Base-by-base conservation (phyloP, 2,113 vertebrate species). In the Amphilophus citrinellus region DNA sequence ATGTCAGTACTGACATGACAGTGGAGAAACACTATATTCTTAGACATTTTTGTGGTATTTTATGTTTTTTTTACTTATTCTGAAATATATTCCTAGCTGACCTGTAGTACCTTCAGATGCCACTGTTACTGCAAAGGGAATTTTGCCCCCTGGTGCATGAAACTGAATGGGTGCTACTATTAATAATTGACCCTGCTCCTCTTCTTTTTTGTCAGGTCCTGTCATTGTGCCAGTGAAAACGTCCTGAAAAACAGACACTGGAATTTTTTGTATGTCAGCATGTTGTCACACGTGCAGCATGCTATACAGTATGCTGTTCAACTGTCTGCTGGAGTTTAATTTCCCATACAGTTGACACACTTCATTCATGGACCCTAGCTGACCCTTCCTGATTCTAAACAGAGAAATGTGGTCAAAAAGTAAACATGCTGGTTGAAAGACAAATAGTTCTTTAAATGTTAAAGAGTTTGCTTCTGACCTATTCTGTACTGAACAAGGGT, bases 121-220 rank as follows among this genome's bases (percentile, higher is more conserved):
- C 58, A 20, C 4, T 10, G 2, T 53, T 50, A 30, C 57, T 80
- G 11, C 11, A 60, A 78, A 76, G 80, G 77, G 68, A 91, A 87
- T 60, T 24, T 35, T 11, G 65, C 88, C 88, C 81, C 30, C 92
- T 92, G 68, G 24, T 92, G 91, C 5, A 24, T 53, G 42, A 47
- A 62, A 59, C 18, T 60, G 20, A 24, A 47, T 8, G 10, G 24
- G 57, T 37, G 24, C 2, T 47, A 20, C 44, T 71, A 44, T 71
- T 71, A 53, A 30, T 71, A 71, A 71, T 53, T n/a, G 66, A 32
- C 47, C 15, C 3, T 32, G 47, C 10, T 32, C 17, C 27, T 73
- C 6, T 24, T 53, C 66, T 20, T 32, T 20, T 73, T 53, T 10
- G 13, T 73, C 44, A 71, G 10, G 9, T 71, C 65, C 27, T 11